These are phyloP conservation scores for Lumbricus terrestris DNA, from an alignment of 2,888 invertebrate genomes.

Conservation along the genomic window DNA sequence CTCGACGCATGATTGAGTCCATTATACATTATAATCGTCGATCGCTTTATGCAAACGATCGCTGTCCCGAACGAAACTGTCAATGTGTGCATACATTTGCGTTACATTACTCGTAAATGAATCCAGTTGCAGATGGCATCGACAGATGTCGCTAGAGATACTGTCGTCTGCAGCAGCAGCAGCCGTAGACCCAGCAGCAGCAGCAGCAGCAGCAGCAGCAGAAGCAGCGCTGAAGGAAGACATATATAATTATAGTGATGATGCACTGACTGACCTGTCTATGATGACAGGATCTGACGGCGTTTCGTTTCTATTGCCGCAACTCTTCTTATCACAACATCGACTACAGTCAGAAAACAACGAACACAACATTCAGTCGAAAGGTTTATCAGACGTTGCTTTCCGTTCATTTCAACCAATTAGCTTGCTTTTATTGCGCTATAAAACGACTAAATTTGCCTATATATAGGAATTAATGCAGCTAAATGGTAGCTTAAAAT, in stretches of 20 bases:
- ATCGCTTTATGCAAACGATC: neutral
- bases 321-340: conserved; percentile 99
- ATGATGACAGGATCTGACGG: conserved; percentile 99
- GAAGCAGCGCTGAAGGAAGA: too few relatives aligned
- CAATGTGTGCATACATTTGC: neutral
- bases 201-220: too few relatives aligned
- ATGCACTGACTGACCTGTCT: conserved; percentile 77
- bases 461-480: too few relatives aligned
- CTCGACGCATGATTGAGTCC: neutral
- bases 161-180: neutral
- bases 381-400: neutral
- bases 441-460: too few relatives aligned
- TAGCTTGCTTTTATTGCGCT: too few relatives aligned
- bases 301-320: conserved; percentile 98
- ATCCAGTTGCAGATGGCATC: neutral
- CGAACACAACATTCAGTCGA: neutral
- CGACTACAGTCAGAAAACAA: conserved; percentile 68
- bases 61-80: neutral
- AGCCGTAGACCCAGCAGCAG: neutral
- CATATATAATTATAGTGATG: neutral
- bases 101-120: neutral
- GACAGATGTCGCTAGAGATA: neutral
- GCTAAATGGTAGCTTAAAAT: too few relatives aligned
- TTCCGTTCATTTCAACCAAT: too few relatives aligned
- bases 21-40: too few relatives aligned